These are phyloP conservation scores for Rhizoglyphus robini DNA, from an alignment of 1,140 invertebrate genomes.

Conservation along the genomic window DNA sequence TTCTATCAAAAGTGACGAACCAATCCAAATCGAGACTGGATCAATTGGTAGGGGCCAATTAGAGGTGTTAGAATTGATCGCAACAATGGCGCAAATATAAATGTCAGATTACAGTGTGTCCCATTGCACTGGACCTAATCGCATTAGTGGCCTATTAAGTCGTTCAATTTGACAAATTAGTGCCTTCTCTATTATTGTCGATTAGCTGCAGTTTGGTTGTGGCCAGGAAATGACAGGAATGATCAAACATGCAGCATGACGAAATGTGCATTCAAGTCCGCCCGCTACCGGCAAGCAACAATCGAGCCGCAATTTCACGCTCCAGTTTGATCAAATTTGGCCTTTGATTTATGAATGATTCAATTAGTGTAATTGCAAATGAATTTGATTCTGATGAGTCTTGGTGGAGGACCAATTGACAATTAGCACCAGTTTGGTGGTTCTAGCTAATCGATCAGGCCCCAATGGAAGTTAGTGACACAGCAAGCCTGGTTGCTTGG, in stretches of 20 bases:
- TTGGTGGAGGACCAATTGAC: neutral
- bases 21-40: no score
- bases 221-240: neutral
- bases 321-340: neutral
- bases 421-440: neutral
- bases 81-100: neutral
- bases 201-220: neutral
- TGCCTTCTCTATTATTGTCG: slow-evolving; percentile 1
- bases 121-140: neutral
- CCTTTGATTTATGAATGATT: neutral
- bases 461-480: neutral
- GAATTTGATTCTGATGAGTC: neutral
- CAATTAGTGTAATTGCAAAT: neutral
- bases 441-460: neutral
- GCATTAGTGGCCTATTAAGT: slow-evolving; percentile 6
- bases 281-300: neutral
- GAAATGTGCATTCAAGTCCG: neutral
- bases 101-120: neutral
- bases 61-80: no score
- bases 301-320: neutral
- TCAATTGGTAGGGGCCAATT: no score
- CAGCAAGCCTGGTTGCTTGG: neutral
- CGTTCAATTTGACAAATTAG: slow-evolving; percentile 14
- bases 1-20: no score
- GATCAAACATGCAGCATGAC: neutral